Base-by-base conservation (phyloP, 2,113 vertebrate genomes). In the Megaptera novaeangliae region DNA sequence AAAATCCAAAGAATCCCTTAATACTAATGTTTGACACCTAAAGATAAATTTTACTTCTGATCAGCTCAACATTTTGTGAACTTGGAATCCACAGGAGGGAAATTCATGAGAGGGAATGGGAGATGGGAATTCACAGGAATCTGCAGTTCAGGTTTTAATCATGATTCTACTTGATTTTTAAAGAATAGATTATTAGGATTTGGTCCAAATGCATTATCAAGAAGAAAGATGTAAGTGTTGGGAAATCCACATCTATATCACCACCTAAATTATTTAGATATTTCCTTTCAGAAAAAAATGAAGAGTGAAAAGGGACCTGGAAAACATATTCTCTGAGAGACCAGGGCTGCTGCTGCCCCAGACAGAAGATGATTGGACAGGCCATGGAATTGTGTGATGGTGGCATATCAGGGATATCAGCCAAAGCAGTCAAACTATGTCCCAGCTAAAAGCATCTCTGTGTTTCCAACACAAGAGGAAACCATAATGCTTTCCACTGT, bases 371-470 rank as follows among this genome's bases (percentile, higher is more conserved):
- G 3, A 90, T 13, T 57, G 57, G 34, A 83, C 20, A 68, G 31
- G 8, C 23, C 66, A 80, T 78, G 36, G 46, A 64, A 80, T 8
- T 77, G 18, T n/a, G 9, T 49, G 55, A 88, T 2, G 4, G 21
- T n/a, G 6, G 8, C 63, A 44, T 63, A 31, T 95, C 17, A 3
- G 52, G 91, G 61, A 91, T 92, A 72, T 72, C 94, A 94, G 94
- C 98, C 96, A 88, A 94, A 77, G 94, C 91, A 96, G 95, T 95
- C 75, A 95, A 98, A 97, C 31, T n/a, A 10, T 69, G 17, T 63
- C 39, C 31, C 39, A 29, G 91, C 96, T 98, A 96, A 97, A 98
- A 97, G 29, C 88, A 80, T 96, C 88, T 97, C 93, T 97, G 69
- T 97, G 72, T 88, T 97, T 94, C 89, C 72, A 95, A 94, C 69